Evolutionary conservation across 2,888 invertebrate species (phyloP).

Genomic region (Metacarcinus magister): DNA sequence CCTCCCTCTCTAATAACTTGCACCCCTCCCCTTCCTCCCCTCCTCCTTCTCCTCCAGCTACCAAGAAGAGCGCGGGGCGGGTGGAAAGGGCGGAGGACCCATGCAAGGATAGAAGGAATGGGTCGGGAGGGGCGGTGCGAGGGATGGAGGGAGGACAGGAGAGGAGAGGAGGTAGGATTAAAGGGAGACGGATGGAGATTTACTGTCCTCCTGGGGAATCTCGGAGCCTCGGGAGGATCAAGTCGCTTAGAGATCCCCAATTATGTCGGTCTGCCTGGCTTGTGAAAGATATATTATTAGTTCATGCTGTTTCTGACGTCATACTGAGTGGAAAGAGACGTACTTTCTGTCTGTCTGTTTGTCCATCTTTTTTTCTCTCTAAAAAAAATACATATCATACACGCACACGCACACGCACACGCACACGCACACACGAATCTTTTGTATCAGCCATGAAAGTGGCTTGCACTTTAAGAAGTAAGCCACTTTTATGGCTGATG

Average conservation of each 20-base stretch:
- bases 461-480: not conserved
- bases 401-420: not conserved
- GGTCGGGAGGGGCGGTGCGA: not conserved
- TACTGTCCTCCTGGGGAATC: constrained; percentile 46
- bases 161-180: not conserved
- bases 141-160: not conserved
- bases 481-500: not conserved
- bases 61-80: not conserved
- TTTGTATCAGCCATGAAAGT: not conserved
- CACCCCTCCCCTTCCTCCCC: not conserved
- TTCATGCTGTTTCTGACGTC: not conserved
- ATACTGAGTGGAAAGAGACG: too few relatives aligned
- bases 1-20: not conserved
- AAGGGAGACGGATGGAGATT: constrained; percentile 44
- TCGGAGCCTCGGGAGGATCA: constrained; percentile 16
- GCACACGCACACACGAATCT: not conserved
- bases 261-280: not conserved
- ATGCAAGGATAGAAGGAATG: not conserved
- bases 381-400: not conserved
- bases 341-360: too few relatives aligned
- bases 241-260: constrained; percentile 16
- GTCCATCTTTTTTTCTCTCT: too few relatives aligned
- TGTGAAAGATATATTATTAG: not conserved
- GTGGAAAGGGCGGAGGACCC: constrained; percentile 40
- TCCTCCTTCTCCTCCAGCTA: not conserved